phyloP scores from a whole-genome alignment of 2,888 invertebrate genomes.

The Ophonus ardosiacus region DNA sequence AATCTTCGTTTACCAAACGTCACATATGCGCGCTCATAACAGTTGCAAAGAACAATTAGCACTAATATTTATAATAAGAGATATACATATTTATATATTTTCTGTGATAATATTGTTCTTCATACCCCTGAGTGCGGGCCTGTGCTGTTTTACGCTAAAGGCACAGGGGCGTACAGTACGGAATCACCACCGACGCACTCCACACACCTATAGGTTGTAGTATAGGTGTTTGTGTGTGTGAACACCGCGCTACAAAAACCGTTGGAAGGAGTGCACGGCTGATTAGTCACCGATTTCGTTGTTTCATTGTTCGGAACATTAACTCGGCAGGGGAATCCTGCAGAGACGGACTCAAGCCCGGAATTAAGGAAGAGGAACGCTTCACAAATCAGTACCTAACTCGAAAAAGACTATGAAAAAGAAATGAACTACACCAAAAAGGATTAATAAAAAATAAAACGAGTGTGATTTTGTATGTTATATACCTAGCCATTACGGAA shows the following conservation, averaged over 20 bases:
- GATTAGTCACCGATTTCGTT: constrained; percentile 50
- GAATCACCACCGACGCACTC: background rate
- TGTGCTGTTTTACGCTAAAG: background rate
- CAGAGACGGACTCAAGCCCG: background rate
- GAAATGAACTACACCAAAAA: no score
- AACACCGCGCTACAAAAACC: constrained; percentile 20
- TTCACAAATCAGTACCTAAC: no score
- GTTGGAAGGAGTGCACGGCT: constrained; percentile 38
- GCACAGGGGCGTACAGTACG: background rate
- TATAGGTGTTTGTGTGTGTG: background rate
- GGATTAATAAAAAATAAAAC: no score
- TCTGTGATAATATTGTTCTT: background rate
- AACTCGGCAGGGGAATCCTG: background rate
- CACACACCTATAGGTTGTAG: background rate
- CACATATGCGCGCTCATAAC: no score
- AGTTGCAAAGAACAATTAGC: no score
- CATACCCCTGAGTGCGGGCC: background rate
- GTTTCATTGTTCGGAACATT: constrained; percentile 43
- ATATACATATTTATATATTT: no score
- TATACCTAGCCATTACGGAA: no score
- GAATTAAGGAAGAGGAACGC: no score
- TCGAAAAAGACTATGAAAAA: no score
- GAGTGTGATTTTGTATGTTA: no score
- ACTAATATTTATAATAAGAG: no score
- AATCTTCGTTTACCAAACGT: no score